Base-by-base conservation (phyloP, 2,888 invertebrate species). In the Cryptosula pallasiana region DNA sequence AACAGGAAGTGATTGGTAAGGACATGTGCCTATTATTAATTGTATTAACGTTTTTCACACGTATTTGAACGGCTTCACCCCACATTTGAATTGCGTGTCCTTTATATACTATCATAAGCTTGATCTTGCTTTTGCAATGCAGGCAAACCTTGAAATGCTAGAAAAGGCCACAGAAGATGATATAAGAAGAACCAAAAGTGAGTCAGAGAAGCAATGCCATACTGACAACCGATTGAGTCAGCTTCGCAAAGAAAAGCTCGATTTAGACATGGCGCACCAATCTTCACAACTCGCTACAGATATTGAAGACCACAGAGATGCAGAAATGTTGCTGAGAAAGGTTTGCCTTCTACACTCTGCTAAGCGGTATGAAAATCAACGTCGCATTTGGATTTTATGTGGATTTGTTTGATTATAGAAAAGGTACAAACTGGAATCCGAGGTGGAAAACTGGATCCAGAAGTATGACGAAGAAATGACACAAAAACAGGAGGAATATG, bases 391-490 rank as follows among this genome's bases (percentile, higher is more conserved):
- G n/a, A n/a, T n/a, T n/a, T n/a, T n/a, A n/a, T n/a, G n/a, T n/a
- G n/a, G n/a, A n/a, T n/a, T n/a, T n/a, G n/a, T n/a, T n/a, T n/a
- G n/a, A n/a, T 77, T 77, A 45, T 78, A 83, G 82, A 82, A 80
- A 79, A 84, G 84, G 76, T 83, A 79, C 75, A 83, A 83, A 75
- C 78, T 82, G 71, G 85, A 85, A 73, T 83, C 83, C 25, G 83
- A 84, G 74, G 81, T 84, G 9, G 85, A 85, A 73, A 83, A 83
- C 75, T 82, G 82, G 81, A 82, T 85, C 25, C 81, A 82, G 76
- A 81, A 82, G 69, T 85, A 80, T 78, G 85, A 85, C 75, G 76
- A 78, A 63, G 84, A 83, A 63, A 82, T 85, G 81, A 83, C 82
- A 71, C 81, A 82, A 72, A 79, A 83, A 3, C 77, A 84, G 84